Percentiles rank a stretch among this genome's conserved stretches.
These are phyloP conservation scores for Mycetomoellerius zeteki DNA, from an alignment of 1,140 invertebrate genomes.

Conservation along the genomic window DNA sequence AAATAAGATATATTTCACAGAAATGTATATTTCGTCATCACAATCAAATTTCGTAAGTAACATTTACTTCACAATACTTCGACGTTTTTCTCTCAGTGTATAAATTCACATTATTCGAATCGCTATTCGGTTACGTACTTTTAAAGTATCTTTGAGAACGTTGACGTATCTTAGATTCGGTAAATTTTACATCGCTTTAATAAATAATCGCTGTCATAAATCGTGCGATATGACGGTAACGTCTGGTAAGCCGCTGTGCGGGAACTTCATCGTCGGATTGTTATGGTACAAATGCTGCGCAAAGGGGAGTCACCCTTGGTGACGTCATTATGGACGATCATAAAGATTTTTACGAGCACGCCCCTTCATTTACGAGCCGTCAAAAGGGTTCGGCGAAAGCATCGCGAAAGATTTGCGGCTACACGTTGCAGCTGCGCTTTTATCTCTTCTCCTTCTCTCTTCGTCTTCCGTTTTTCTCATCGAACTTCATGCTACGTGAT, in stretches of 20 bases:
- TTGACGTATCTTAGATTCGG: neutral
- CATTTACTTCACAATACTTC: no score
- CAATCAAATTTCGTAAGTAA: no score
- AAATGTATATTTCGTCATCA: no score
- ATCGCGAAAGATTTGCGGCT: constrained; percentile 37
- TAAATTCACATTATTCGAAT: constrained; percentile 29
- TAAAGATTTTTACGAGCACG: constrained; percentile 63
- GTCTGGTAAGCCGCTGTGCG: constrained; percentile 29
- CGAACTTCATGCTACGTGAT: constrained; percentile 5
- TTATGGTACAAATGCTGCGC: constrained; percentile 34
- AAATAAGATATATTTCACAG: no score
- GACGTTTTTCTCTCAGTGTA: no score
- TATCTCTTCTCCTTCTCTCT: neutral
- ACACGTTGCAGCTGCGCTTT: constrained; percentile 36
- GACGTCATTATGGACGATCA: constrained; percentile 50
- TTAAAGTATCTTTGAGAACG: neutral
- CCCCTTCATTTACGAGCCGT: constrained; percentile 56
- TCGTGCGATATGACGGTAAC: constrained; percentile 12
- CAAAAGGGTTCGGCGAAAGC: constrained; percentile 31
- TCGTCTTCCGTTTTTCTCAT: neutral
- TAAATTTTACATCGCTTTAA: constrained; percentile 20
- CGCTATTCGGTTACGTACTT: constrained; percentile 2
- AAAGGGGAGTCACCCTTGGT: neutral
- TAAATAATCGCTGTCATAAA: constrained; percentile 49
- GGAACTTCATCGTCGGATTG: constrained; percentile 33